Percentiles rank a stretch among this genome's conserved stretches.
Evolutionary conservation across 2,888 invertebrate genomes (phyloP).

Genomic region (Syritta pipiens): DNA sequence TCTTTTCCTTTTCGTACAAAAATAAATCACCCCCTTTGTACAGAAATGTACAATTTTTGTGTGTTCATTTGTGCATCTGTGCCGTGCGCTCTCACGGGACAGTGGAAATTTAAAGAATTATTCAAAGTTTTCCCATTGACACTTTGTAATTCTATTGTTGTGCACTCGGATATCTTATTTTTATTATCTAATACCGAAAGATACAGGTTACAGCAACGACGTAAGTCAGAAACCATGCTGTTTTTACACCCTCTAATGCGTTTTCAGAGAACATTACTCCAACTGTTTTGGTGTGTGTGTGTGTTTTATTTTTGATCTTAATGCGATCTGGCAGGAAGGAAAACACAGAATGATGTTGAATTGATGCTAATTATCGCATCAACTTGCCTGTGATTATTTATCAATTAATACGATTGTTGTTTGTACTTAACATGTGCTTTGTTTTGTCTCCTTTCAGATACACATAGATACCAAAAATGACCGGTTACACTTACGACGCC

Average conservation of each 20-base stretch:
- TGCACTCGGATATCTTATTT: slow-evolving; percentile 39
- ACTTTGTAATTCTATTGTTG: slow-evolving; percentile 64
- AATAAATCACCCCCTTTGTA: slow-evolving; percentile 20
- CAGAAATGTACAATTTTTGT: slow-evolving; percentile 6
- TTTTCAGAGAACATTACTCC: neutral
- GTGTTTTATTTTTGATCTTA: neutral
- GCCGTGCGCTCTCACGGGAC: no score
- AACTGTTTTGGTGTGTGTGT: no score
- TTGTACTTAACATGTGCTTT: slow-evolving; percentile 12
- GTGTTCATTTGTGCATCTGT: no score
- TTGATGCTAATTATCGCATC: slow-evolving; percentile 44
- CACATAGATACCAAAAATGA: slow-evolving; percentile 64
- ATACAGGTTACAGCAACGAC: slow-evolving; percentile 15
- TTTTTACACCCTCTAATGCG: slow-evolving; percentile 24
- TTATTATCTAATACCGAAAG: slow-evolving; percentile 30
- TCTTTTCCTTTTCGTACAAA: slow-evolving; percentile 9
- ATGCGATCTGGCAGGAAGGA: slow-evolving; percentile 7
- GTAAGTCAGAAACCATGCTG: slow-evolving; percentile 7
- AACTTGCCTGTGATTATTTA: slow-evolving; percentile 53
- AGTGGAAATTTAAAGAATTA: slow-evolving; percentile 32
- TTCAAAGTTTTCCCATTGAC: slow-evolving; percentile 46
- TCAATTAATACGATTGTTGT: slow-evolving; percentile 36
- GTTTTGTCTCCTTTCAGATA: slow-evolving; percentile 40
- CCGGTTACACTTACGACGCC: slow-evolving; percentile 65
- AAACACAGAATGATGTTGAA: neutral